Evolutionary conservation across 37 sponge, comb jelly and placozoan species (phyloP).

Genomic region (Cliona cf. orientalis): DNA sequence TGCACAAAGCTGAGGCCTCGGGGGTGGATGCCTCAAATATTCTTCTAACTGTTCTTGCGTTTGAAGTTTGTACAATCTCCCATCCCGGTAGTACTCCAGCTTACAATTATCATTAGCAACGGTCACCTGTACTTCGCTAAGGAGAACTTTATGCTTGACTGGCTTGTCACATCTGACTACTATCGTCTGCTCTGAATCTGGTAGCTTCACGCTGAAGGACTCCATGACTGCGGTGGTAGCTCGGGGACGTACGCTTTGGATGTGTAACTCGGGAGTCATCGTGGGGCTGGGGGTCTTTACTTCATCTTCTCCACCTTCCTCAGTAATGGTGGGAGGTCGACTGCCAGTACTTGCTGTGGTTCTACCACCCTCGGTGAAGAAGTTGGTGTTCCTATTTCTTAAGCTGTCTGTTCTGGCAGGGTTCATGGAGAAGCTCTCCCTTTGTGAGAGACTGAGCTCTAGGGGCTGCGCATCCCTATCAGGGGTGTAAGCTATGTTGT

Average conservation of each 20-base stretch:
- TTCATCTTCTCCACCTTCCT: background rate
- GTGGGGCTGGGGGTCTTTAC: background rate
- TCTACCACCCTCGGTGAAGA: conserved; percentile 10
- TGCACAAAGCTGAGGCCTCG: conserved; percentile 10
- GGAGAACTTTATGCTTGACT: conserved; percentile 10
- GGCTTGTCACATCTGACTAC: conserved; percentile 55
- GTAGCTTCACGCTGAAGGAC: background rate
- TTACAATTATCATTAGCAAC: conserved; percentile 16
- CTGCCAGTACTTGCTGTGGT: background rate
- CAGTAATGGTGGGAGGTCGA: background rate
- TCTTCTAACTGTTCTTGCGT: conserved; percentile 29
- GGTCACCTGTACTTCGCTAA: conserved; percentile 52
- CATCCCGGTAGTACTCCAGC: conserved; percentile 14
- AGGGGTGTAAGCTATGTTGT: conserved; percentile 13
- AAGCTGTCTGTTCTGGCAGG: conserved; percentile 5
- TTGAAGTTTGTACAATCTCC: background rate
- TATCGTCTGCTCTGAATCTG: conserved; percentile 5
- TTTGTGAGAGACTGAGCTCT: background rate
- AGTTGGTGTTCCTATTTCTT: background rate
- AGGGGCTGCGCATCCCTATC: conserved; percentile 18
- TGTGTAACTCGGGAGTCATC: background rate
- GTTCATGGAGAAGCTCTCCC: background rate
- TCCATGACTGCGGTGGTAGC: background rate
- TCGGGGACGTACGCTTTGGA: background rate
- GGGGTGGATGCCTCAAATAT: background rate